These are phyloP conservation scores for Apostichopus japonicus DNA, from an alignment of 35 echinoderm and acorn worm species.

Conservation along the genomic window DNA sequence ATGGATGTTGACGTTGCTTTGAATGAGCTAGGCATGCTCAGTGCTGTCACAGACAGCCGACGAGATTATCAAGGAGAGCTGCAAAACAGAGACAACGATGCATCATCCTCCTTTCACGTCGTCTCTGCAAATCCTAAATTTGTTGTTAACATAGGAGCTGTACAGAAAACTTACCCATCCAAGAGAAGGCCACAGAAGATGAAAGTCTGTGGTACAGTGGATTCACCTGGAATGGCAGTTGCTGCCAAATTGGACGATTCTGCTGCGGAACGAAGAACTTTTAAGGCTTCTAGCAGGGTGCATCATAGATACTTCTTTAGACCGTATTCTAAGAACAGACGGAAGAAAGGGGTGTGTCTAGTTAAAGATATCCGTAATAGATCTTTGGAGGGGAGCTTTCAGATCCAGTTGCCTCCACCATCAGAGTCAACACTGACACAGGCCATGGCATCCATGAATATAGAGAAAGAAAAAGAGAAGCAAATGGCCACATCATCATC, in stretches of 20 bases:
- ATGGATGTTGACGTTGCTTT: slow-evolving; percentile 91
- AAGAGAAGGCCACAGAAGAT: not conserved
- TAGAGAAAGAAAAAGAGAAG: not conserved
- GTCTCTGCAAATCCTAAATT: slow-evolving; percentile 76
- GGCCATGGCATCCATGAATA: slow-evolving; percentile 51
- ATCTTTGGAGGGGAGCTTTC: not conserved
- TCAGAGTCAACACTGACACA: slow-evolving; percentile 25
- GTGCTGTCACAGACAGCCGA: slow-evolving; percentile 87
- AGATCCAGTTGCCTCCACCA: slow-evolving; percentile 12
- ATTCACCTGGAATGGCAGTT: not conserved
- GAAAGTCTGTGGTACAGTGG: not conserved
- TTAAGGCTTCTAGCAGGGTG: not conserved
- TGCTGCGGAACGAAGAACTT: slow-evolving; percentile 10
- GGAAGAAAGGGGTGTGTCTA: not conserved
- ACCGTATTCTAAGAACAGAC: slow-evolving; percentile 27
- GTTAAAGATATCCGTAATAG: slow-evolving; percentile 17
- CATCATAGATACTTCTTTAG: slow-evolving; percentile 40
- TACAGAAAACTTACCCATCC: slow-evolving; percentile 22
- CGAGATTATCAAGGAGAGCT: slow-evolving; percentile 72
- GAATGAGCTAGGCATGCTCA: slow-evolving; percentile 95
- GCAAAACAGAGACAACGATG: not conserved
- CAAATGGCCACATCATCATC: not conserved
- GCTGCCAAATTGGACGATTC: not conserved
- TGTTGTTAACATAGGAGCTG: slow-evolving; percentile 74
- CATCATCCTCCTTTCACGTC: slow-evolving; percentile 61